Evolutionary conservation across 2,888 invertebrate genomes (phyloP).

Genomic region (Scrobipalpa atriplicella): DNA sequence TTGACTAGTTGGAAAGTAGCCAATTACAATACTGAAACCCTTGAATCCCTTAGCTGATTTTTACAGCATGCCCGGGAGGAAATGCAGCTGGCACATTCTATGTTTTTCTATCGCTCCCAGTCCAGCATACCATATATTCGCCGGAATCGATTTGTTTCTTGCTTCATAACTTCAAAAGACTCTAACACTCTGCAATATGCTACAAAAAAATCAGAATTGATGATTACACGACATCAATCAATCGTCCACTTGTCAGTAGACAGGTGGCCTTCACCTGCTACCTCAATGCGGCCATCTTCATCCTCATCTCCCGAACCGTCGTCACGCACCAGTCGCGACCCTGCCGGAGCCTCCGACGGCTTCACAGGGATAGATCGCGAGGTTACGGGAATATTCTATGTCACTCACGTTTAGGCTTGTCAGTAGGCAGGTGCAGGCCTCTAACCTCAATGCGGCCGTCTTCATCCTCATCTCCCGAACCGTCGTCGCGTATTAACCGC

Average conservation of each 20-base stretch:
- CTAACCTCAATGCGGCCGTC: conserved; percentile 93
- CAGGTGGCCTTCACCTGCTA: conserved; percentile 88
- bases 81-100: too few relatives aligned
- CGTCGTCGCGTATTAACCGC: conserved; percentile 90
- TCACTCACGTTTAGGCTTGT: conserved; percentile 81
- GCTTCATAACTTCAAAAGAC: too few relatives aligned
- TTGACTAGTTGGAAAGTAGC: too few relatives aligned
- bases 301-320: conserved; percentile 92
- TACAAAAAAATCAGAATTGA: too few relatives aligned
- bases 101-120: too few relatives aligned
- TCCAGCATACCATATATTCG: too few relatives aligned
- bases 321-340: conserved; percentile 88
- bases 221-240: too few relatives aligned
- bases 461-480: conserved; percentile 90
- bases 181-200: too few relatives aligned
- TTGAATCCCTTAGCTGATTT: too few relatives aligned
- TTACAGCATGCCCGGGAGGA: too few relatives aligned
- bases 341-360: neutral
- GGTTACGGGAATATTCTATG: conserved; percentile 53
- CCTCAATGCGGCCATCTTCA: conserved; percentile 90
- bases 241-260: conserved; percentile 76
- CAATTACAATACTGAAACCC: too few relatives aligned
- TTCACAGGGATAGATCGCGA: conserved; percentile 73
- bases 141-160: too few relatives aligned
- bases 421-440: conserved; percentile 84